Evolutionary conservation across 2,797 vertebrate species (phyloP), one percentile per base, ranked within the genome.

Genomic region (Enteromius mattozi): DNA sequence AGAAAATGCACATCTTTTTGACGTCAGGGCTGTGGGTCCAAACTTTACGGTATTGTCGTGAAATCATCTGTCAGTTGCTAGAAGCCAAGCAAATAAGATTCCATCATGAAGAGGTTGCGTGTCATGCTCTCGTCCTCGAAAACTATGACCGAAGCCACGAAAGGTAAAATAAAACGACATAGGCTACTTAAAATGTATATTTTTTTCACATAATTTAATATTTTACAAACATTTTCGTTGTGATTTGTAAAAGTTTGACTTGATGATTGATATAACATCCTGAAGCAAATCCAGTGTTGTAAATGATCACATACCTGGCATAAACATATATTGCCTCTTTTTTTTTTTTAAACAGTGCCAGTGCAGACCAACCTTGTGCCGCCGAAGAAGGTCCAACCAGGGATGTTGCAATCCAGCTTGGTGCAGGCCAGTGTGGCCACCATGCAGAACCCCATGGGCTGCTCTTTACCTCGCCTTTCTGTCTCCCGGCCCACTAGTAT

Each of bases 401-500:
- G 95, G 66, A 94, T 95, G 94, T 86, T 95, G 78, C 94, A 95
- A 91, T 94, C 93, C 88, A 94, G 94, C 74, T 88, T 95, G 80
- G 95, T 95, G 17, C 93, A 95, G 16, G 94, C 94, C 90, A 95
- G 95, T 0, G 90, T 95, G 92, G 93, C 94, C 89, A 93, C 94
- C 87, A 95, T 96, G 96, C 97, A 93, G 96, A 94, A 97, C 85
- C 95, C 93, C 0, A 94, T 97, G 83, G 95, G 94, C 87, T 95
- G 94, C 33, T 86, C 93, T 1, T 14, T 94, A 49, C 93, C 93
- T 0, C 94, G 96, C 59, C 94, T 96, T 21, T 96, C 97, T 0
- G 72, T 95, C 86, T 92, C 96, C 16, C 94, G 96, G 49, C 92
- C 97, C 5, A 86, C 96, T 45, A 95, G 96, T 45, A 91, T 98